Conservation (phyloP, 2,888 invertebrate species). For the Drosophila austrosaltans region DNA sequence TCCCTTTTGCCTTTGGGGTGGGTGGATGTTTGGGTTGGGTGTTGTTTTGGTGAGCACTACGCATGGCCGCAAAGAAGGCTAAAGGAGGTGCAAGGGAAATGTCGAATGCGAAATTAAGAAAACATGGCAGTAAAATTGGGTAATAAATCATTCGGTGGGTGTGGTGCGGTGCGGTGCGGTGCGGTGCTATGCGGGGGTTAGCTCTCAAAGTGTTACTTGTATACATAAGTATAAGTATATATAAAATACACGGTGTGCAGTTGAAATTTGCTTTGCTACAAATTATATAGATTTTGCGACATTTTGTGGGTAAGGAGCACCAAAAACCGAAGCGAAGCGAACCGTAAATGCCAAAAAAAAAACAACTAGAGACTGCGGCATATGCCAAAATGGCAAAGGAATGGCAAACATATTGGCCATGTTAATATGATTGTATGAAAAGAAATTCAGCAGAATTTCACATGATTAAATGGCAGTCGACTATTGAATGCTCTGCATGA, state of each 20-base stretch:
- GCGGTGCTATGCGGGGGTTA: background rate
- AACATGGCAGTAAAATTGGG: slow-evolving; percentile 81
- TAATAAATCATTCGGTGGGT: slow-evolving; percentile 73
- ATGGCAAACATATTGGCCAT: slow-evolving; percentile 11
- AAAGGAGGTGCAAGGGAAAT: slow-evolving; percentile 73
- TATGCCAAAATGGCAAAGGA: slow-evolving; percentile 26
- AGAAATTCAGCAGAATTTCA: background rate
- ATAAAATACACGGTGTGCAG: slow-evolving; percentile 44
- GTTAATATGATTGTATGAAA: background rate
- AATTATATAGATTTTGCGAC: slow-evolving; percentile 70
- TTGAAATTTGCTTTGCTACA: slow-evolving; percentile 69
- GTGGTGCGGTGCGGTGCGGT: background rate
- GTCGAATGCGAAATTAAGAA: slow-evolving; percentile 82
- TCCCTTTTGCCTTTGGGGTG: slow-evolving; percentile 54
- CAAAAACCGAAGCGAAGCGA: background rate
- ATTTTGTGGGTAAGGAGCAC: slow-evolving; percentile 22
- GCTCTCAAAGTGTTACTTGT: slow-evolving; percentile 76
- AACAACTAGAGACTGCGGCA: slow-evolving; percentile 28
- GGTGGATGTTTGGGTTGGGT: slow-evolving; percentile 23
- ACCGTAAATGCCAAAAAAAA: too few relatives aligned
- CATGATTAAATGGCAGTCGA: background rate
- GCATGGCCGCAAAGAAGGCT: slow-evolving; percentile 60
- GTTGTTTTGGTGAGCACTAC: slow-evolving; percentile 49
- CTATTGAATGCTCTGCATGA: background rate
- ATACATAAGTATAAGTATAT: slow-evolving; percentile 32